These are phyloP conservation scores for Rhynchopsitta pachyrhyncha DNA, from an alignment of 2,113 vertebrate genomes.

Conservation along the genomic window DNA sequence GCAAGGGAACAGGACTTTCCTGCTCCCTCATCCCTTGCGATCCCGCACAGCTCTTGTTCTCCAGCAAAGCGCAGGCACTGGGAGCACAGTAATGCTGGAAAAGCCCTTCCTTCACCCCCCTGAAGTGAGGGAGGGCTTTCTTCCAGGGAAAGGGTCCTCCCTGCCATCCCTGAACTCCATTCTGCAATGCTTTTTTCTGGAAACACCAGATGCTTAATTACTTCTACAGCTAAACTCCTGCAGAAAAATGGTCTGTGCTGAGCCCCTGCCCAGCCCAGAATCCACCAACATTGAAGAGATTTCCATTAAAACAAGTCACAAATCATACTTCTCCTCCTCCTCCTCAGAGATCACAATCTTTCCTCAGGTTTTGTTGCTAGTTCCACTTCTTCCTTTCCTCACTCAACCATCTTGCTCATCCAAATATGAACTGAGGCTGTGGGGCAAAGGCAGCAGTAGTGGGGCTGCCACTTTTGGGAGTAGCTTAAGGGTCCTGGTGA, in stretches of 20 bases:
- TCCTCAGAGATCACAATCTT: neutral
- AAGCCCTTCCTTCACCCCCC: neutral
- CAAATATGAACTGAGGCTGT: neutral
- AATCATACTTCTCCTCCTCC: neutral
- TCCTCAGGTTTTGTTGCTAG: neutral
- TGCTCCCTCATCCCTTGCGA: neutral
- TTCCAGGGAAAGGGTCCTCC: neutral
- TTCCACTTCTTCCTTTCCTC: neutral
- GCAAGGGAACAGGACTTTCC: neutral
- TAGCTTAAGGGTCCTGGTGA: neutral
- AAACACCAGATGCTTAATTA: neutral
- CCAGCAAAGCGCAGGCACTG: fast-evolving
- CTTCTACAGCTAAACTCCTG: neutral
- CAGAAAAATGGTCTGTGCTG: neutral
- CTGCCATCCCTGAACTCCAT: neutral
- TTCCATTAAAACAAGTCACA: neutral
- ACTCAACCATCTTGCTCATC: neutral
- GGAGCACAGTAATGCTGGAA: neutral
- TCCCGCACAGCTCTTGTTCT: fast-evolving
- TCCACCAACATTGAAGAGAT: neutral
- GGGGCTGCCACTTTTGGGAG: neutral
- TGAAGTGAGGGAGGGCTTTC: neutral
- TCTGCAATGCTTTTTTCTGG: neutral
- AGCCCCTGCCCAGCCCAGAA: neutral
- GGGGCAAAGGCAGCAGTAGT: neutral